Evolutionary conservation across 2,888 invertebrate genomes (phyloP), one percentile per base, ranked within the genome.

Genomic region (Leptarthrus brevirostris): DNA sequence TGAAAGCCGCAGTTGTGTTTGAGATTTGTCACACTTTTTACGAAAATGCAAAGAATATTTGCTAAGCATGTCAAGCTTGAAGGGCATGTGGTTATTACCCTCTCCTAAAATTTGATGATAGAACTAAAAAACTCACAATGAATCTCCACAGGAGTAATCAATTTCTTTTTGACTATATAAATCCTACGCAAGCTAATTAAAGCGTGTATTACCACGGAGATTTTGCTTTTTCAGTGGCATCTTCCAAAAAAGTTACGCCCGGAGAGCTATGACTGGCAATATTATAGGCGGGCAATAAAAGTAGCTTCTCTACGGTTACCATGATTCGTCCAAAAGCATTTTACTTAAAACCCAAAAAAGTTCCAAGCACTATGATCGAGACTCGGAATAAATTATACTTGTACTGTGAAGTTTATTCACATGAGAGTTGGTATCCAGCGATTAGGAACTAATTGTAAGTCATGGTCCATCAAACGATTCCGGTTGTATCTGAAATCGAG

Each of bases 361-460:
- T 30, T 26, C 26, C 18, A n/a, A 8, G 16, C 14, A 49, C n/a
- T n/a, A 20, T 26, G 10, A 54, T 24, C 14, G 4, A 26, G 26
- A 24, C 2, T 26, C 54, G 12, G 26, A 54, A 54, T 26, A 54
- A 54, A 54, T 34, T n/a, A 30, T 20, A 10, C 16, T 54, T 3
- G 16, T 6, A 26, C 20, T n/a, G 8, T 44, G 64, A n/a, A 44
- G 36, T 2, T 16, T 18, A 47, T 10, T 61, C 40, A 14, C 49
- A 66, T 14, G 22, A 16, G 24, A 49, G 49, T 16, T 16, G 66
- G 52, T 34, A 52, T 49, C 20, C 49, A 69, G 34, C 69, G 49
- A 52, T 52, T 52, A 69, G 52, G 64, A 69, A 69, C 69, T 69
- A 69, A 69, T 69, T 69, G 69, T 69, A 30, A 69, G 69, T 69